A percentile compares a stretch with the other conserved stretches of the same genome.
Conservation (phyloP, 2,888 invertebrate species). For the Drosophila austrosaltans region DNA sequence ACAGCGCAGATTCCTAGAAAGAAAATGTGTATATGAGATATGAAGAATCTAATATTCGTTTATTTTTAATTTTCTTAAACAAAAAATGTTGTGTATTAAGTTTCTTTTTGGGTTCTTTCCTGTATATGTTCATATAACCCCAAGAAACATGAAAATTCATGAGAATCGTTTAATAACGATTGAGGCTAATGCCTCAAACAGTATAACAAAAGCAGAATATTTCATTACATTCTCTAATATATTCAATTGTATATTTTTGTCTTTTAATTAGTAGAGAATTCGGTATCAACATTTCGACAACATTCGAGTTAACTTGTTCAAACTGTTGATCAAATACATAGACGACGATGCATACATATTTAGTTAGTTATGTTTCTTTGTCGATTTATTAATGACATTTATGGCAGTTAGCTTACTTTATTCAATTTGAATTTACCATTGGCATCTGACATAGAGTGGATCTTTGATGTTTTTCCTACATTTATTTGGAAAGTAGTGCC, state of each 20-base stretch:
- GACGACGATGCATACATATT: background rate
- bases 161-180: too few relatives aligned
- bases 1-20: too few relatives aligned
- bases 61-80: too few relatives aligned
- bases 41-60: too few relatives aligned
- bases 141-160: too few relatives aligned
- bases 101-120: too few relatives aligned
- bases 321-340: background rate
- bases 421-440: background rate
- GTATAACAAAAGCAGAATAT: background rate
- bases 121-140: too few relatives aligned
- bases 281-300: background rate
- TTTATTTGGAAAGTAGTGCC: background rate
- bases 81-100: too few relatives aligned
- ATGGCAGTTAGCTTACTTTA: background rate
- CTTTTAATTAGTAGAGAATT: background rate
- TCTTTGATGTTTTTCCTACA: background rate
- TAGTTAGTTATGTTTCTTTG: background rate
- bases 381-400: background rate
- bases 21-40: too few relatives aligned
- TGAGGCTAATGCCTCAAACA: too few relatives aligned
- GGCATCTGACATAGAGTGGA: background rate
- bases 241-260: background rate
- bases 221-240: too few relatives aligned
- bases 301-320: background rate